phyloP scores from a whole-genome alignment of 2,113 vertebrate genomes.

The Sinocyclocheilus rhinocerous region DNA sequence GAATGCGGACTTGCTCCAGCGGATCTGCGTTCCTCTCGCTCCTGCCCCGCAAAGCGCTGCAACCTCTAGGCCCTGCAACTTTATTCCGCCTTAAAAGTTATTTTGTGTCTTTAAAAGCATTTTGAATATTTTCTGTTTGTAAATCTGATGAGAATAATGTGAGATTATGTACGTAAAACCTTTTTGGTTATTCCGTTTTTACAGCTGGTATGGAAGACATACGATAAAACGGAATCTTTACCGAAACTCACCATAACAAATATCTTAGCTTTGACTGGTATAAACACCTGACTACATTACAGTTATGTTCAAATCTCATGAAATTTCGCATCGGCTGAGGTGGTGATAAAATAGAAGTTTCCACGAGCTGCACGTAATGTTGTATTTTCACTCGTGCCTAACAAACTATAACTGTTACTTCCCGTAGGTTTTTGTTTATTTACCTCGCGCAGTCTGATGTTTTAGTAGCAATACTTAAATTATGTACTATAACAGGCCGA shows the following conservation, averaged over 20 bases:
- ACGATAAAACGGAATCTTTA: background rate
- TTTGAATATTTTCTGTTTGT: background rate
- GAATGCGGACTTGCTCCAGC: conserved; percentile 63
- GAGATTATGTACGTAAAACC: background rate
- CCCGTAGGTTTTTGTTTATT: background rate
- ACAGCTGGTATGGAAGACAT: background rate
- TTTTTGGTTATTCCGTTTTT: background rate
- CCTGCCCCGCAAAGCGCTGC: conserved; percentile 42
- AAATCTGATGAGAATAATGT: background rate
- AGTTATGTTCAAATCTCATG: background rate
- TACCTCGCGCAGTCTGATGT: background rate
- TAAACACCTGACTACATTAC: background rate
- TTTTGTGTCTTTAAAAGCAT: background rate
- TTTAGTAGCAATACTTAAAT: background rate
- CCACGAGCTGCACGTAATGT: background rate
- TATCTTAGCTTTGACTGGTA: background rate
- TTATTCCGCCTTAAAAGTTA: background rate
- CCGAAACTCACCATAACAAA: background rate
- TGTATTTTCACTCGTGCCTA: background rate
- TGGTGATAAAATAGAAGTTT: background rate
- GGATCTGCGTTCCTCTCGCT: conserved; percentile 54
- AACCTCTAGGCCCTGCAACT: conserved; percentile 59
- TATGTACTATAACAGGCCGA: background rate
- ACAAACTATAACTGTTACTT: background rate
- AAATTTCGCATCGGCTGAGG: background rate